phyloP scores from a whole-genome alignment of 2,113 vertebrate species.

The Elgaria multicarinata region DNA sequence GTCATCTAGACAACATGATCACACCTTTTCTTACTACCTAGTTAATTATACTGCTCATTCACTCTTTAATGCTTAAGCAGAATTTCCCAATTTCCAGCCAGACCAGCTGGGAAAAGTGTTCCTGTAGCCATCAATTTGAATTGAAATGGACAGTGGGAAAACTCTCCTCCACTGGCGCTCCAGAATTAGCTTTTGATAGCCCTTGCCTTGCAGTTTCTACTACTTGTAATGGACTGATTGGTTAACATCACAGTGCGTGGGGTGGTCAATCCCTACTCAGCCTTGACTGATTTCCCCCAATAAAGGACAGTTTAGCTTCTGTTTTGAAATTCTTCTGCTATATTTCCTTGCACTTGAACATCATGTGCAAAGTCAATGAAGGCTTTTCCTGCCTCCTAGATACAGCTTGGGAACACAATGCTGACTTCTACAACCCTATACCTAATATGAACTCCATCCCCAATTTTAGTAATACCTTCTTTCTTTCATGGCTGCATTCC shows the following conservation, averaged over 20 bases:
- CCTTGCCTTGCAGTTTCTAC: background rate
- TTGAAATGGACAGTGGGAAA: background rate
- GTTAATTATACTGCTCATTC: background rate
- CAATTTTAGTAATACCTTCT: background rate
- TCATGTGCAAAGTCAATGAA: background rate
- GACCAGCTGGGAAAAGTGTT: background rate
- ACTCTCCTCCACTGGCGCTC: background rate
- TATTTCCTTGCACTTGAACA: background rate
- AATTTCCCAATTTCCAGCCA: background rate
- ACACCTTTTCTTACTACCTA: background rate
- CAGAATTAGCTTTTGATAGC: background rate
- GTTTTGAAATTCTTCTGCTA: background rate
- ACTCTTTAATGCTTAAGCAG: background rate
- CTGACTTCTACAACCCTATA: background rate
- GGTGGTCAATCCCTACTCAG: background rate
- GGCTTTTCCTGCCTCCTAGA: background rate
- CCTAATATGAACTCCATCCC: background rate
- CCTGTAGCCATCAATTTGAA: background rate
- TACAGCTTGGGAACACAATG: background rate
- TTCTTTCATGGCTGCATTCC: background rate
- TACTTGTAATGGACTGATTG: background rate
- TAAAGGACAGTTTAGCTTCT: background rate
- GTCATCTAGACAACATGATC: background rate
- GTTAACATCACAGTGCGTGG: background rate
- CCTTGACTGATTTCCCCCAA: too few relatives aligned